Conservation (phyloP, 2,113 vertebrate genomes). For the Siphamia tubifer region DNA sequence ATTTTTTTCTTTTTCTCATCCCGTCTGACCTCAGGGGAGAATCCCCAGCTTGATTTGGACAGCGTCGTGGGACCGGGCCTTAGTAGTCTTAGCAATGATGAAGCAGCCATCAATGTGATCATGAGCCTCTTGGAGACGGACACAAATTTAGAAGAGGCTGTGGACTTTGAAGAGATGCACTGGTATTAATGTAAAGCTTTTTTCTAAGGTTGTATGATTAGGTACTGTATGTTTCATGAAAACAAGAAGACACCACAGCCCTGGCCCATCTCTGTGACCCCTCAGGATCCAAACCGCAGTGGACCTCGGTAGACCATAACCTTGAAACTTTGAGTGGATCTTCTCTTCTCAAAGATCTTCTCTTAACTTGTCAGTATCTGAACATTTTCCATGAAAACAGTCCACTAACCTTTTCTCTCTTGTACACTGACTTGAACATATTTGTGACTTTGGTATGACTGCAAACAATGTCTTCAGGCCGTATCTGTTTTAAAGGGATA, state of each 20-base stretch:
- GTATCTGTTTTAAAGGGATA: constrained; percentile 48
- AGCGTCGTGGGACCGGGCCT: constrained; percentile 82
- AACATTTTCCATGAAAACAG: constrained; percentile 32
- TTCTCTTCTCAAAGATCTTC: constrained; percentile 35
- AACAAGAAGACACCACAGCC: constrained; percentile 12
- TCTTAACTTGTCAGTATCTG: constrained; percentile 51
- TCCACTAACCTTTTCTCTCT: constrained; percentile 31
- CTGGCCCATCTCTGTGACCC: constrained; percentile 35
- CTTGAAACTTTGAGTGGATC: constrained; percentile 49
- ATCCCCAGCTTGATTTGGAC: constrained; percentile 87
- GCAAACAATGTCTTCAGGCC: constrained; percentile 43
- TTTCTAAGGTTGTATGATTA: constrained; percentile 14
- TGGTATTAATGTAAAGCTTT: constrained; percentile 80
- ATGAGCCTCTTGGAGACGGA: constrained; percentile 94
- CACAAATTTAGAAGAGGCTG: constrained; percentile 83
- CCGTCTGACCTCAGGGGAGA: constrained; percentile 74
- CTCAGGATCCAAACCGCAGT: constrained; percentile 41
- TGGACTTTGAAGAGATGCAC: constrained; percentile 87
- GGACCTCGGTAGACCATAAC: constrained; percentile 35
- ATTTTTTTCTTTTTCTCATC: not conserved
- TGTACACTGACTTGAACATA: constrained; percentile 25
- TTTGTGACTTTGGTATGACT: constrained; percentile 21
- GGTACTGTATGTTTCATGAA: constrained; percentile 39
- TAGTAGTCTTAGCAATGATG: constrained; percentile 80
- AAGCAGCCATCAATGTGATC: constrained; percentile 88